A percentile compares a stretch with the other conserved stretches of the same genome.
These are phyloP conservation scores for Scomber japonicus DNA, from an alignment of 2,113 vertebrate genomes.

Conservation along the genomic window DNA sequence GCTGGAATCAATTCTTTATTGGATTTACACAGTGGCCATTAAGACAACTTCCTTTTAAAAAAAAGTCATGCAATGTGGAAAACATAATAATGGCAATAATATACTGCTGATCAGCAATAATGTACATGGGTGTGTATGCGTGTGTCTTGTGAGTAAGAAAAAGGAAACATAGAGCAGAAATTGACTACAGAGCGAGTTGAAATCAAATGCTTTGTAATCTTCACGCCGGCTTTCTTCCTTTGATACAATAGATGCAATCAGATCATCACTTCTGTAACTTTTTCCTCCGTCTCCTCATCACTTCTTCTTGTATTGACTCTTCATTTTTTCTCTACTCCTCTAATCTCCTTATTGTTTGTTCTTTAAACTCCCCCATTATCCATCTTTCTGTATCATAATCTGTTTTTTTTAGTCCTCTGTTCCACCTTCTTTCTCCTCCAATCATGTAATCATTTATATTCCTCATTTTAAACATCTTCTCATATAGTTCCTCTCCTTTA, in stretches of 20 bases:
- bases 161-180: constrained; percentile 44
- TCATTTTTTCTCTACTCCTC: not conserved
- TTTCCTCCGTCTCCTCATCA: constrained; percentile 26
- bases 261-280: constrained; percentile 34
- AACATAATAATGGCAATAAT: constrained; percentile 46
- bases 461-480: not conserved
- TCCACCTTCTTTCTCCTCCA: not conserved
- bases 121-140: constrained; percentile 10
- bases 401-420: not conserved
- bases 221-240: constrained; percentile 39
- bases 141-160: constrained; percentile 26
- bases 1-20: constrained; percentile 33
- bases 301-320: constrained; percentile 11
- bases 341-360: constrained; percentile 23
- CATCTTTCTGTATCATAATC: not conserved
- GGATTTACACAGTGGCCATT: constrained; percentile 35
- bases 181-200: constrained; percentile 45
- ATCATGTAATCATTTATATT: not conserved
- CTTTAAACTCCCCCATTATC: constrained; percentile 6
- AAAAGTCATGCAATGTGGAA: constrained; percentile 30
- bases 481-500: not conserved
- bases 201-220: constrained; percentile 64
- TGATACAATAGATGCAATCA: constrained; percentile 50
- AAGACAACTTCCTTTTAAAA: constrained; percentile 35
- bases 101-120: constrained; percentile 46